A percentile compares a stretch with the other conserved stretches of the same genome.
Evolutionary conservation across 2,113 vertebrate genomes (phyloP).

Genomic region (Otus sunia): DNA sequence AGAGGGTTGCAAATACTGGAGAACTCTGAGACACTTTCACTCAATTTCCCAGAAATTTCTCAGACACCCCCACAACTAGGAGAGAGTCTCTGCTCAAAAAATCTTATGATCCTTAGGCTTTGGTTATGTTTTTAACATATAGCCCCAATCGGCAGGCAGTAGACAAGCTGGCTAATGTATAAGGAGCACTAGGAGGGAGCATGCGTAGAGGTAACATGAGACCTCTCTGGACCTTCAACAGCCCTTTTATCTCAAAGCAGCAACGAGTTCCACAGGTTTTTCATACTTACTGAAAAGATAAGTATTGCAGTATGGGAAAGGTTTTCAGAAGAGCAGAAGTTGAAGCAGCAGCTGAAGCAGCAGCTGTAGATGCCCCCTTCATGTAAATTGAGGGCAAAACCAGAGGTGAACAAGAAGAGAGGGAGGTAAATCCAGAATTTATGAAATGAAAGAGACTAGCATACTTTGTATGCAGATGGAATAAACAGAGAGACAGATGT

Average conservation of each 20-base stretch:
- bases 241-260: neutral
- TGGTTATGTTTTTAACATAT: neutral
- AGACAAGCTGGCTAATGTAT: neutral
- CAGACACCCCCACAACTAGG: neutral
- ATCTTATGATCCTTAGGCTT: neutral
- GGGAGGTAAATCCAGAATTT: neutral
- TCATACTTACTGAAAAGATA: neutral
- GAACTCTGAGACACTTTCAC: neutral
- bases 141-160: neutral
- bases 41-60: neutral
- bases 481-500: neutral
- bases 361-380: neutral
- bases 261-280: neutral
- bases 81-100: neutral
- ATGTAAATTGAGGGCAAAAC: neutral
- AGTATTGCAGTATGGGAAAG: neutral
- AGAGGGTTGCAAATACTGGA: neutral
- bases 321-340: neutral
- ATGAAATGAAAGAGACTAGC: neutral
- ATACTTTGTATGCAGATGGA: neutral
- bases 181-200: neutral
- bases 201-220: accelerated
- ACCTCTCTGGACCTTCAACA: neutral
- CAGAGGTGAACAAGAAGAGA: neutral
- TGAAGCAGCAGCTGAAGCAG: neutral